Evolutionary conservation across 37 sponge, comb jelly and placozoan species (phyloP), one percentile per base, ranked within the genome.

Genomic region (Trichoplax adhaerens): DNA sequence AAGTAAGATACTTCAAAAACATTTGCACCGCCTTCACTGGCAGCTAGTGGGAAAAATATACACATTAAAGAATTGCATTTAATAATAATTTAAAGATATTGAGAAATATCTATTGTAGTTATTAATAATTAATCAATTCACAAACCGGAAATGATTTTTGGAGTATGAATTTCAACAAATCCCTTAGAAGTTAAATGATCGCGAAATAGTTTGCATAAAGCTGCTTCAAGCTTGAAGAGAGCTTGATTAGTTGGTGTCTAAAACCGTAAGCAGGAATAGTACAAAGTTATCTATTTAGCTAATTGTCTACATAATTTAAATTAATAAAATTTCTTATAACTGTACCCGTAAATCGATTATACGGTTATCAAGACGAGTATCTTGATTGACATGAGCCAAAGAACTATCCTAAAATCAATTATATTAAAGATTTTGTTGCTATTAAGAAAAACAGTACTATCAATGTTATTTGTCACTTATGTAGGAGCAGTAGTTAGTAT

Each of bases 11-110:
- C 90, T 82, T 88, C 80, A 77, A 98, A 98, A 48, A 98, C 99
- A 79, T 98, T 89, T 5, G 99, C 99, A 59, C 99, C 99, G 52
- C 99, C 99, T 80, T 98, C 99, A 78, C 93, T 91, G 57, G 99
- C 99, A 92, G 99, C 99, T 94, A 79, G 49, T 79, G 2, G 12
- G 8, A 52, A 6, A 6, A 52, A 49, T 5, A 50, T 50, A 10
- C 7, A 10, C 7, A 6, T 7, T 52, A 66, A 52, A 66, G 5
- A 50, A 8, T 12, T 6, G n/a, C 68, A 49, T 50, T 8, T 7
- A 7, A 66, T 66, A 10, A 5, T 12, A 12, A 52, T 66, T 7
- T 52, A 8, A 29, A 29, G 29, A 29, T 29, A 29, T 29, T 29
- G 29, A 29, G 29, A 29, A 29, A 29, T 29, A 29, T 29, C 29